A percentile compares a stretch with the other conserved stretches of the same genome.
Evolutionary conservation across 1,140 invertebrate species (phyloP).

Genomic region (Polypedilum pembai): DNA sequence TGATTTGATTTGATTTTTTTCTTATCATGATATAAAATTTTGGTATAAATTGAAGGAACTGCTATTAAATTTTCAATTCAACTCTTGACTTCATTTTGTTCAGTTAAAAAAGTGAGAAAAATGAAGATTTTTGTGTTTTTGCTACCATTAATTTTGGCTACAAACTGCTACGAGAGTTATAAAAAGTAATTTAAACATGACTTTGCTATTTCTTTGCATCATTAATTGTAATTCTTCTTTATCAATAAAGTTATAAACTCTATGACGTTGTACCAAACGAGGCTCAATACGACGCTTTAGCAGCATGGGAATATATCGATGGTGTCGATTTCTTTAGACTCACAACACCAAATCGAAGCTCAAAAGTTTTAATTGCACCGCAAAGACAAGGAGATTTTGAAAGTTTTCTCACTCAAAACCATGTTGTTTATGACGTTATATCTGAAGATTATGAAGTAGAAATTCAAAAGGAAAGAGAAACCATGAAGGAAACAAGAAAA

Average conservation of each 20-base stretch:
- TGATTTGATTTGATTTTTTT: too few species aligned
- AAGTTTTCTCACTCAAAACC: not conserved
- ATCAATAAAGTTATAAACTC: not conserved
- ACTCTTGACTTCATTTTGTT: not conserved
- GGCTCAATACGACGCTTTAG: not conserved
- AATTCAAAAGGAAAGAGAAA: not conserved
- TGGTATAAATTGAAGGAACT: too few species aligned
- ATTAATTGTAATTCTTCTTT: not conserved
- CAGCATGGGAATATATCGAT: not conserved
- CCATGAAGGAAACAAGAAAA: not conserved
- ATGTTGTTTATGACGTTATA: not conserved
- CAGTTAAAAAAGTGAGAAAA: not conserved
- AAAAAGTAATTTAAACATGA: not conserved
- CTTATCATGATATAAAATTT: too few species aligned
- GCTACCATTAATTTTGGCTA: not conserved
- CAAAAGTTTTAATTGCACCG: not conserved
- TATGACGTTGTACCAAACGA: not conserved
- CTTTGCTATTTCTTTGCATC: not conserved
- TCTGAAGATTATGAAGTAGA: not conserved
- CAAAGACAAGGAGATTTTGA: not conserved
- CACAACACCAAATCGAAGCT: not conserved
- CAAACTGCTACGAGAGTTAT: not conserved
- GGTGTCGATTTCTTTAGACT: not conserved
- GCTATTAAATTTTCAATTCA: not conserved
- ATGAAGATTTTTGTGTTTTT: not conserved